Percentiles rank a stretch among this genome's conserved stretches.
phyloP scores from a whole-genome alignment of 2,797 vertebrate genomes.

The Siniperca scherzeri region DNA sequence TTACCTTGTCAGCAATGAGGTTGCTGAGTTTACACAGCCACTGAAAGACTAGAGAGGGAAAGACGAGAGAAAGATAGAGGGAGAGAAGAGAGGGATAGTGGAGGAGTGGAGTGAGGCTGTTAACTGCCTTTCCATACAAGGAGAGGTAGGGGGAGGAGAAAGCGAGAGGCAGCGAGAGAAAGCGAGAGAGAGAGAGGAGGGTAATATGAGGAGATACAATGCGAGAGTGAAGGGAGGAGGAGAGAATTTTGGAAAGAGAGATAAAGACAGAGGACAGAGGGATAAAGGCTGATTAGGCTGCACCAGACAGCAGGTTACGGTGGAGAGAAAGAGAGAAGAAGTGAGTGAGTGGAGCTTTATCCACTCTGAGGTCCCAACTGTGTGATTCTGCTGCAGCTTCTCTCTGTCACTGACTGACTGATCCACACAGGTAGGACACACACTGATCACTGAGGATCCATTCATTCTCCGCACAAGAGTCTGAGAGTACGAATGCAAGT shows the following conservation, averaged over 20 bases:
- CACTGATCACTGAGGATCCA: slow-evolving; percentile 26
- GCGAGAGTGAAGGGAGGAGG: slow-evolving; percentile 67
- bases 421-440: slow-evolving; percentile 81
- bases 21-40: slow-evolving; percentile 70
- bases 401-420: slow-evolving; percentile 62
- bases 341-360: slow-evolving; percentile 53
- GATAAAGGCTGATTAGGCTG: slow-evolving; percentile 72
- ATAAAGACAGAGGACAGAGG: slow-evolving; percentile 71
- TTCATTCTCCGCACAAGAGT: slow-evolving; percentile 40
- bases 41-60: slow-evolving; percentile 41
- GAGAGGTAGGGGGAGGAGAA: slow-evolving; percentile 79
- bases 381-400: slow-evolving; percentile 60
- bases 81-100: slow-evolving; percentile 56
- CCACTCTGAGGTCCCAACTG: slow-evolving; percentile 40
- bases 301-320: slow-evolving; percentile 37
- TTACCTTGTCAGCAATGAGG: slow-evolving; percentile 75
- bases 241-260: slow-evolving; percentile 68
- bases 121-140: slow-evolving; percentile 85
- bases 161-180: slow-evolving; percentile 44
- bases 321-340: slow-evolving; percentile 41
- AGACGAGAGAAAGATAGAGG: slow-evolving; percentile 35
- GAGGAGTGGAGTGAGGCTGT: slow-evolving; percentile 66
- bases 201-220: slow-evolving; percentile 63
- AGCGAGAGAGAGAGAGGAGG: slow-evolving; percentile 51
- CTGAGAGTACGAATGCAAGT: background rate